Base-by-base conservation (phyloP, 1,140 invertebrate species). In the Solenopsis invicta region DNA sequence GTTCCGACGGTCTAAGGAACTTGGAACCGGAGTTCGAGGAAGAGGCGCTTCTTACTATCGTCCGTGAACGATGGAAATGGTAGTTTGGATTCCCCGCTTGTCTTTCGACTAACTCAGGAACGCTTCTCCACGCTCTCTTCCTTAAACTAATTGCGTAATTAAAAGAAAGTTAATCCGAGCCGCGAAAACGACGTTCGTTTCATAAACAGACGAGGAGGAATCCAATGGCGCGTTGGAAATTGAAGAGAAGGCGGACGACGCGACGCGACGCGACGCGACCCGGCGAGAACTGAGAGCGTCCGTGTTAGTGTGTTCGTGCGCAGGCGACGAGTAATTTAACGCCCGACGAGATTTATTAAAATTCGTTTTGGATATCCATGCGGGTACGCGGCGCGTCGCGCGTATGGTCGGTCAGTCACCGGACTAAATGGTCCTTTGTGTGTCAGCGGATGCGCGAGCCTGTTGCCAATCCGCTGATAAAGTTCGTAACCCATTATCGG, bases 271-370 rank as follows among this genome's bases (percentile, higher is more conserved):
- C 9, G 4, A 29, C 13, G 1, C n/a, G 1, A 12, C 12, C 24
- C 4, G 4, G 41, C 13, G 1, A n/a, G 0, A 50, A 50, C 12
- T 66, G 37, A 1, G 37, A 1, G 18, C 29, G 9, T 13, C 9
- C 9, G 6, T 85, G 18, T 16, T 4, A 41, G 9, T n/a, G 37
- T 48, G 18, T 21, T 3, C 3, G 18, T 24, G 21, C 18, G n/a
- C 41, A 34, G 67, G 78, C 86, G 82, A 87, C 85, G 90, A 91
- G 91, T 92, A 91, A 93, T 93, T 93, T 91, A 92, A 90, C 88
- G 91, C 75, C 89, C 80, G 87, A 87, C 71, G 89, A 89, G 92
- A 93, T 93, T 93, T 92, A 92, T 92, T 92, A 91, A 92, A 92
- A 92, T 92, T 91, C 76, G 91, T 75, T 76, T 82, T 62, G 45